Conservation (phyloP, 1,140 invertebrate genomes). For the Sycobia sp. region DNA sequence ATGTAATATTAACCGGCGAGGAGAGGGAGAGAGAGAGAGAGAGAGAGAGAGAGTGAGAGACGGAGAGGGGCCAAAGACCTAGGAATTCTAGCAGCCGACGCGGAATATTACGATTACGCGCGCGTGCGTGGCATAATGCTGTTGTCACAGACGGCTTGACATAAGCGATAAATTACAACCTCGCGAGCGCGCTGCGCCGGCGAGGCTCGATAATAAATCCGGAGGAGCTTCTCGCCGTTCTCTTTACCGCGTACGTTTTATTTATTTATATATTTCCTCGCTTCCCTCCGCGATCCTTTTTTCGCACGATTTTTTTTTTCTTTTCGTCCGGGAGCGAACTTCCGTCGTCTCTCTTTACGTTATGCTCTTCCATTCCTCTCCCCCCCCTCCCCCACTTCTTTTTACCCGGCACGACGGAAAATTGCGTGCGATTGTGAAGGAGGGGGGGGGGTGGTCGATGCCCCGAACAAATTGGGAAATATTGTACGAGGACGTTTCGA, state of each 20-base stretch:
- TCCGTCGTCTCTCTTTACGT: too few relatives aligned
- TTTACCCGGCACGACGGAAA: too few relatives aligned
- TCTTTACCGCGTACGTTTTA: background rate
- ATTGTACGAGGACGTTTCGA: background rate
- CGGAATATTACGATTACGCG: slow-evolving; percentile 26
- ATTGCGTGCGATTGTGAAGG: too few relatives aligned
- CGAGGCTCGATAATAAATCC: too few relatives aligned
- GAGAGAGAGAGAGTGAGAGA: too few relatives aligned
- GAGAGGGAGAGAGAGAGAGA: too few relatives aligned
- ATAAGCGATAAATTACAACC: slow-evolving; percentile 16
- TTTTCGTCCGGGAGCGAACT: too few relatives aligned
- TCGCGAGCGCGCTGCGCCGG: too few relatives aligned
- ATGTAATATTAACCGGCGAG: too few relatives aligned
- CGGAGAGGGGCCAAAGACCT: slow-evolving; percentile 28
- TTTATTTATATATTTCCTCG: background rate
- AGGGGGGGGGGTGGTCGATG: too few relatives aligned
- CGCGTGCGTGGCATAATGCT: slow-evolving; percentile 7
- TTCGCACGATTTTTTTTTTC: background rate
- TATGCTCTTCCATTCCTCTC: background rate
- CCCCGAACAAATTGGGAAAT: too few relatives aligned
- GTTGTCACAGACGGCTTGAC: slow-evolving; percentile 6
- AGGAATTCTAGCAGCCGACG: background rate
- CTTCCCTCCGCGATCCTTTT: background rate
- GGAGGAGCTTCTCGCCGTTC: too few relatives aligned
- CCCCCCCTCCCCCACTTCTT: background rate